Evolutionary conservation across 1,140 invertebrate genomes (phyloP), one percentile per base, ranked within the genome.

Genomic region (Zaprionus nigranus): DNA sequence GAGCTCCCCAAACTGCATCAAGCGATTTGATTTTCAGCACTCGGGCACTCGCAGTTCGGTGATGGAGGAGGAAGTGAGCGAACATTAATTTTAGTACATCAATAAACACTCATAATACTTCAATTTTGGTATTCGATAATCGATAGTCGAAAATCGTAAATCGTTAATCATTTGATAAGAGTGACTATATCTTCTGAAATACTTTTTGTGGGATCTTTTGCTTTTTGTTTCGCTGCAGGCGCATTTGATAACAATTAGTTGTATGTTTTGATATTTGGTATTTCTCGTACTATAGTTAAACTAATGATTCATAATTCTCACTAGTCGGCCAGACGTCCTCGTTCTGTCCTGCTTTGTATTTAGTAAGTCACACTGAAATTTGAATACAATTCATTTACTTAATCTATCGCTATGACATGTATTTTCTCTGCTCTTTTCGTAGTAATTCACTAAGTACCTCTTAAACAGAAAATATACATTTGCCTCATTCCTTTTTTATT

Each of bases 341-440:
- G 28, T 51, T 11, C 63, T 46, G 13, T 20, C n/a, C 67, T 43
- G 7, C 54, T 22, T 62, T 53, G 46, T 54, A 28, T 66, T 66
- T 26, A 46, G 28, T 72, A 66, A 73, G 62, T 77, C 63, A 77
- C 69, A 67, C 75, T 67, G 62, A 74, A 74, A 73, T 62, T 62
- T 43, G 43, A 58, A 76, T 68, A 73, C 49, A 67, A 60, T 74
- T 68, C 54, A 43, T 68, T 65, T 74, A 63, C 77, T 66, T 71
- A 83, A 46, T 67, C 67, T 79, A 88, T 78, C 60, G 58, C 78
- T 81, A 87, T 88, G 84, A 88, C 84, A 84, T 87, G 78, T 87
- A 81, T 78, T 75, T 82, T 77, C 67, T 81, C 59, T 34, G 64
- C 69, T 49, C 46, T 75, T 15, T 15, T 62, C 46, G 20, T 62